Base-by-base conservation (phyloP, 1,140 invertebrate species). In the Pollicipes pollicipes region DNA sequence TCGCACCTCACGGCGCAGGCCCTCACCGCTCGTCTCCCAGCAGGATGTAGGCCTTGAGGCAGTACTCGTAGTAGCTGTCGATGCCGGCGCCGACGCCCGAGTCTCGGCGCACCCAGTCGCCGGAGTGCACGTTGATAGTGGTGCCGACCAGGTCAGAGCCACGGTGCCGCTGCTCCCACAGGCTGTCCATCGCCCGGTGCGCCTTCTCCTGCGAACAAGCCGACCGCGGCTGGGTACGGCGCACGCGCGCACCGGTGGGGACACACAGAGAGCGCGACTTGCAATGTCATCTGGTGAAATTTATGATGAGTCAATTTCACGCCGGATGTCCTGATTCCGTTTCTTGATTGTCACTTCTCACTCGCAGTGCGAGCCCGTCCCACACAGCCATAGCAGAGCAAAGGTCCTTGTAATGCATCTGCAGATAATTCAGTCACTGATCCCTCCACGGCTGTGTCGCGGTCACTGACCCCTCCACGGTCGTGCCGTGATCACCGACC, bases 61-160 rank as follows among this genome's bases (percentile, higher is more conserved):
- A 91, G 80, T 99, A 99, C 80, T 98, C 96, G 79, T 98, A 98
- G 79, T 98, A 99, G 0, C 94, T 97, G 80, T 99, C 96, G 74
- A 98, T 98, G 17, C 97, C 96, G 64, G 96, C 97, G n/a, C 97
- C 97, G 28, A 98, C 94, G 3, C 95, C 95, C 32, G 92, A 93
- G 79, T 98, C 95, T 78, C 93, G 85, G 30, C 95, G 82, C 8
- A 98, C 87, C 95, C 95, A 98, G 80, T 98, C 94, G 4, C 97
- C 96, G 45, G 75, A 75, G 72, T 98, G 91, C n/a, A 98, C 90
- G 81, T 95, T 95, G 21, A 97, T 83, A 27, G 95, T 91, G 24
- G 92, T 95, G 29, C 93, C 93, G 88, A 96, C 94, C 3, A 97
- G 82, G 81, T 96, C 91, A 0, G 90, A 93, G 63, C 88, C 88